phyloP scores from a whole-genome alignment of 2,113 vertebrate species.

The Lophura nycthemera region DNA sequence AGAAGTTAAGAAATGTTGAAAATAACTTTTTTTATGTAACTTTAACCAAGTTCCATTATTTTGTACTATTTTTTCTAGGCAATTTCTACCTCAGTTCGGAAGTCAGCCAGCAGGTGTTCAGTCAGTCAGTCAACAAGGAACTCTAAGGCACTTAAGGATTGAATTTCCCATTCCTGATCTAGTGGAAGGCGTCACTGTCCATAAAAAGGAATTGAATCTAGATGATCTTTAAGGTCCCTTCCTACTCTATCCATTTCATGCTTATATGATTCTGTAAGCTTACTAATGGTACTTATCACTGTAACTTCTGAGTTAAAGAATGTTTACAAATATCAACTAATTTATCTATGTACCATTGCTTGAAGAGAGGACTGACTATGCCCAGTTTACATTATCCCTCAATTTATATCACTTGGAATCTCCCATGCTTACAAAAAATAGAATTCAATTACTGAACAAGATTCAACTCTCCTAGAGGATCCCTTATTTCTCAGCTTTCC shows the following conservation, averaged over 20 bases:
- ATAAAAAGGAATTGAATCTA: neutral
- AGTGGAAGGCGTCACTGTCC: neutral
- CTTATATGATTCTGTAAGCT: neutral
- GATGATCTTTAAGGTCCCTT: neutral
- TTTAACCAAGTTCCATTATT: neutral
- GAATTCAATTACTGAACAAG: too few species aligned
- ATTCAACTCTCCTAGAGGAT: too few species aligned
- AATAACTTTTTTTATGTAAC: neutral
- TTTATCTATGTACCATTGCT: neutral
- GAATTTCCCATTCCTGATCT: neutral
- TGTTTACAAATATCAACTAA: neutral
- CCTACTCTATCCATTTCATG: neutral
- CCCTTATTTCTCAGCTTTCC: too few species aligned
- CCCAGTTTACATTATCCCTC: neutral
- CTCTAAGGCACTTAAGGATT: neutral
- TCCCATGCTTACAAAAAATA: too few species aligned
- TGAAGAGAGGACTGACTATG: neutral
- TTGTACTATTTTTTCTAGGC: neutral
- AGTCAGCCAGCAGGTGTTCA: neutral
- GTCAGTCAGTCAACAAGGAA: neutral
- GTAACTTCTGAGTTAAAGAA: neutral
- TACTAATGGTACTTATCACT: neutral
- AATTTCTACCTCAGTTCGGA: neutral
- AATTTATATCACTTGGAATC: too few species aligned
- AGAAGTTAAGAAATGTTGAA: neutral